Base-by-base conservation (phyloP, 2,113 vertebrate genomes). In the Mustela nigripes region DNA sequence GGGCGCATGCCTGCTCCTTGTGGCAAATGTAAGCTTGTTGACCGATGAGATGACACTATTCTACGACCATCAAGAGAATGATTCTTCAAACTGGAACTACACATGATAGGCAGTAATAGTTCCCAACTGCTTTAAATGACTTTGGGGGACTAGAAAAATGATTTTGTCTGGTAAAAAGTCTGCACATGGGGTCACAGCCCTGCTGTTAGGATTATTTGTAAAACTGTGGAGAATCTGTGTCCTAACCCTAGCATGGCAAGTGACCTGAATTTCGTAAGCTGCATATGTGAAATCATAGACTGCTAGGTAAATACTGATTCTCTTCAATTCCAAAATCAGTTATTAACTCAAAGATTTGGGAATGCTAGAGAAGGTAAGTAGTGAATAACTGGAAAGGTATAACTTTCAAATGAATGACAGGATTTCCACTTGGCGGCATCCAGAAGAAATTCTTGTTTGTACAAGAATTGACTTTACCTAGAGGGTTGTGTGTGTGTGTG, bases 321-420 rank as follows among this genome's bases (percentile, higher is more conserved):
- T 83, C 16, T 80, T 36, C 53, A 90, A 92, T 88, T 67, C 31
- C 78, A 78, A 82, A 78, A 76, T n/a, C 21, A 94, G 16, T 91
- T 53, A 21, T 73, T 71, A 69, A 88, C 50, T 85, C 33, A 63
- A 36, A 88, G 53, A 42, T 73, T 67, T 82, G 63, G 39, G 53
- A 89, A 21, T 4, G 1, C 50, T 21, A 9, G 36, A 14, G 33
- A 65, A 28, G 14, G 56, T 84, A 45, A 7, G 9, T 42, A 9
- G 22, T 69, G 48, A 42, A 62, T 94, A 69, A 80, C 31, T 22
- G 71, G 26, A 26, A 80, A 4, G 10, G 7, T 36, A 1, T 79
- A 76, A 12, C 5, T 94, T 93, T 92, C 39, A 33, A 67, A 22
- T 67, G 60, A 73, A 42, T 36, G 22, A 36, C 5, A 82, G 73